Percentiles rank a stretch among this genome's conserved stretches.
Conservation (phyloP, 2,888 invertebrate genomes). For the Hybos culiciformis region DNA sequence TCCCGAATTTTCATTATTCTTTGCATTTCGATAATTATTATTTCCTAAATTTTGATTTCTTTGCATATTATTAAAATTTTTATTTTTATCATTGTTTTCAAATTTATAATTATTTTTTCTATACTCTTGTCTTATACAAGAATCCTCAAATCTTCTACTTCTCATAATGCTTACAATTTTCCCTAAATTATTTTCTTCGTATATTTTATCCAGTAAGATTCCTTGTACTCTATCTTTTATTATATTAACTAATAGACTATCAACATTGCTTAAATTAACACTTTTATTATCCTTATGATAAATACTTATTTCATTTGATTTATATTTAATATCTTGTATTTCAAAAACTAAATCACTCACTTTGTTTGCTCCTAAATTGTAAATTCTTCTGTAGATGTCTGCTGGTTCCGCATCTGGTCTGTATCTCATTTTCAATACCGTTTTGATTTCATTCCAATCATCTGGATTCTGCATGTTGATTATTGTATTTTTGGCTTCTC, state of each 20-base stretch:
- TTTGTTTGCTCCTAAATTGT: background rate
- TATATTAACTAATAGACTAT: conserved; percentile 6
- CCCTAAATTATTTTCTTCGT: conserved; percentile 4
- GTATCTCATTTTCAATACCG: background rate
- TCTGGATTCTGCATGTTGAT: background rate
- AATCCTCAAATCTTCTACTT: conserved; percentile 1
- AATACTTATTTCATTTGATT: conserved; percentile 3
- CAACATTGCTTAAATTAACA: conserved; percentile 6
- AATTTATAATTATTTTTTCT: no score
- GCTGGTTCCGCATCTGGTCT: background rate
- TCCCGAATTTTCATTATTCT: no score
- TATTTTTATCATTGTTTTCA: background rate
- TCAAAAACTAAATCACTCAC: conserved; percentile 1
- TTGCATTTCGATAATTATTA: background rate
- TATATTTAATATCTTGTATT: conserved; percentile 2
- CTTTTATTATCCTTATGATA: conserved; percentile 1
- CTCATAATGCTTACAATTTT: conserved; percentile 6
- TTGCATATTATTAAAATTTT: no score
- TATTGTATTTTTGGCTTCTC: background rate
- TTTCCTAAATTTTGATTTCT: no score
- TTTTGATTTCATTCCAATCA: background rate
- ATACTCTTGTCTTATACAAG: background rate
- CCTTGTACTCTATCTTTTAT: conserved; percentile 8
- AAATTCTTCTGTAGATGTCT: background rate
- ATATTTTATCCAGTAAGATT: conserved; percentile 8